Evolutionary conservation across 1,140 invertebrate species (phyloP).

Genomic region (Tetragnatha versicolor): DNA sequence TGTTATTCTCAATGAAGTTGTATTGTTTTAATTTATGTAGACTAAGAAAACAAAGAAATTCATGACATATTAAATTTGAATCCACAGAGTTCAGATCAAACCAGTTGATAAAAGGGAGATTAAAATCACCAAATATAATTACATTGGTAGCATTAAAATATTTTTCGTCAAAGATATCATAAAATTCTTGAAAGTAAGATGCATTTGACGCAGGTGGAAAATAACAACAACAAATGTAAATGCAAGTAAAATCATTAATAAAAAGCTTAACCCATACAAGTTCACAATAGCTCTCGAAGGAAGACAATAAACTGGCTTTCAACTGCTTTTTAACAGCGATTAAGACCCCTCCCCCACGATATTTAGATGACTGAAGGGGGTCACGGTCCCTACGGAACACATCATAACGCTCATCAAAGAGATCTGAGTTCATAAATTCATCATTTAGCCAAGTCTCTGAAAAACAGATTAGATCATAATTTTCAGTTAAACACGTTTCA

Average conservation of each 20-base stretch:
- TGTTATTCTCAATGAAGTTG: neutral
- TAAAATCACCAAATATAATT: neutral
- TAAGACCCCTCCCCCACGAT: neutral
- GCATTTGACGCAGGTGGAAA: neutral
- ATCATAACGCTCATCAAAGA: no score
- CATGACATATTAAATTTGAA: neutral
- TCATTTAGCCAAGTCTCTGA: no score
- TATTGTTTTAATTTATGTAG: neutral
- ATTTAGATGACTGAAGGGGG: no score
- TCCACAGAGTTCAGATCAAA: neutral
- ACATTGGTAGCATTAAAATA: neutral
- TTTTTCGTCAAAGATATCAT: neutral
- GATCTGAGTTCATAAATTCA: no score
- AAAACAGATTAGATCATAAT: no score
- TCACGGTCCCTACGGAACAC: no score
- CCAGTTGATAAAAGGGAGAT: neutral
- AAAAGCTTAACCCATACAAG: neutral
- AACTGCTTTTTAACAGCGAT: neutral
- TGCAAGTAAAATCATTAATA: neutral
- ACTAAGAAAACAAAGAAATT: neutral
- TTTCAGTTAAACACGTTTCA: no score
- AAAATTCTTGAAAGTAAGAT: neutral
- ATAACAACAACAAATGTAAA: neutral
- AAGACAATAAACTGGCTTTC: neutral
- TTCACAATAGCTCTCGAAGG: neutral